Percentiles rank a stretch among this genome's conserved stretches.
phyloP scores from a whole-genome alignment of 2,113 vertebrate species.

The Elanoides forficatus region DNA sequence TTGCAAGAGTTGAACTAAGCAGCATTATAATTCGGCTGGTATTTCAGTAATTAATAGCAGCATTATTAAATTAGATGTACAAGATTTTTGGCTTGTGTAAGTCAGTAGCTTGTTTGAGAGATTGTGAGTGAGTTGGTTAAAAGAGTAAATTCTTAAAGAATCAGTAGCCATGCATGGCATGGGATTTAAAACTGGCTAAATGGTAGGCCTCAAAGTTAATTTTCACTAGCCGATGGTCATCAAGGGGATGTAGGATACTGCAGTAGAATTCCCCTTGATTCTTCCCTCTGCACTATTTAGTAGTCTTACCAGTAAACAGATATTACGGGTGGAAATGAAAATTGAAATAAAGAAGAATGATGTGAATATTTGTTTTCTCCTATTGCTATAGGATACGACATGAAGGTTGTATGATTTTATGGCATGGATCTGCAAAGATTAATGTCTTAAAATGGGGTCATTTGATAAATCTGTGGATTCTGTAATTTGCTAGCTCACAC shows the following conservation, averaged over 20 bases:
- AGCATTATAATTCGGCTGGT: neutral
- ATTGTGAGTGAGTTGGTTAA: neutral
- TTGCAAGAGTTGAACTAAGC: neutral
- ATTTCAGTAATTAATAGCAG: constrained; percentile 20
- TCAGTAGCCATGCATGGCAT: neutral
- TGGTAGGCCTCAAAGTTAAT: neutral
- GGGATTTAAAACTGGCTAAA: neutral
- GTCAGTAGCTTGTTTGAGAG: neutral
- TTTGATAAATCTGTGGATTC: neutral
- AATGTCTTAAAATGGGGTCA: neutral
- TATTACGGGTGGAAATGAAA: neutral
- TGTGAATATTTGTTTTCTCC: neutral
- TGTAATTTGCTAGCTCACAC: neutral
- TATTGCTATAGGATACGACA: neutral
- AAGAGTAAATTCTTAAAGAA: neutral
- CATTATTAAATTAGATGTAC: neutral
- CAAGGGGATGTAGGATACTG: neutral
- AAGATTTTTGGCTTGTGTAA: neutral
- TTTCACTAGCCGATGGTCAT: neutral
- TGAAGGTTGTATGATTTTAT: neutral
- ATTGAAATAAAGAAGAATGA: neutral
- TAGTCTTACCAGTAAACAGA: neutral
- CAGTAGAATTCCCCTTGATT: neutral
- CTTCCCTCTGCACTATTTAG: neutral
- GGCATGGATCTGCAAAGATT: neutral